These are phyloP conservation scores for Protomyctophum bolini DNA, from an alignment of 2,113 vertebrate species.

Conservation along the genomic window DNA sequence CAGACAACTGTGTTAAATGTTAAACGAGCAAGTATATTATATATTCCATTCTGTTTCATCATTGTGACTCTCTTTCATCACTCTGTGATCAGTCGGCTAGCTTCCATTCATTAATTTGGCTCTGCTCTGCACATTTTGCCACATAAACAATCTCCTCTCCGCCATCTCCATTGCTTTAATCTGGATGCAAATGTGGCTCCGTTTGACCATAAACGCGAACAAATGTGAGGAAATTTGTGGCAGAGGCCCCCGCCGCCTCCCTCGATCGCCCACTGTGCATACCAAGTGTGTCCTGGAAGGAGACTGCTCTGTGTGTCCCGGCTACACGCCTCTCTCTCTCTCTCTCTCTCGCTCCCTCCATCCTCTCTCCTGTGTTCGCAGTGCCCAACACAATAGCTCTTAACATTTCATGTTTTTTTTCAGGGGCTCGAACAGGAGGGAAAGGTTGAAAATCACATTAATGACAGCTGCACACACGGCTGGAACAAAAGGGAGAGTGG, in stretches of 20 bases:
- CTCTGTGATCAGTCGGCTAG: conserved; percentile 5
- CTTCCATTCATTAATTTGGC: conserved; percentile 11
- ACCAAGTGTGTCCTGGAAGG: conserved; percentile 75
- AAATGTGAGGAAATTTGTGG: conserved; percentile 70
- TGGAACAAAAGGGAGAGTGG: conserved; percentile 58
- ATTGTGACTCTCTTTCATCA: background rate
- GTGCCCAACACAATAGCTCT: conserved; percentile 48
- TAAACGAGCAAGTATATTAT: too few relatives aligned
- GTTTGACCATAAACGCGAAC: conserved; percentile 65
- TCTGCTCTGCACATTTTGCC: conserved; percentile 3
- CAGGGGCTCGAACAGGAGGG: conserved; percentile 50
- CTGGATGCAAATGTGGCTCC: conserved; percentile 46
- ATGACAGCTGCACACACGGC: conserved; percentile 45
- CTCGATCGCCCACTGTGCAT: conserved; percentile 59
- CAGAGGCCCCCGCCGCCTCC: conserved; percentile 63
- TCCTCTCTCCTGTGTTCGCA: conserved; percentile 41
- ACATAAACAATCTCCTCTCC: conserved; percentile 1
- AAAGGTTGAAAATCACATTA: conserved; percentile 75
- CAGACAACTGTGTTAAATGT: too few relatives aligned
- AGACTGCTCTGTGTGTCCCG: conserved; percentile 38
- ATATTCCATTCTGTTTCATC: background rate
- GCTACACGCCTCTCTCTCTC: conserved; percentile 9
- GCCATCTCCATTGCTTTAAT: conserved; percentile 44
- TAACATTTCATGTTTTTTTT: conserved; percentile 70
- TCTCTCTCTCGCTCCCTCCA: conserved; percentile 18